phyloP scores from a whole-genome alignment of 1,140 invertebrate species.

The Antheraea mylitta region DNA sequence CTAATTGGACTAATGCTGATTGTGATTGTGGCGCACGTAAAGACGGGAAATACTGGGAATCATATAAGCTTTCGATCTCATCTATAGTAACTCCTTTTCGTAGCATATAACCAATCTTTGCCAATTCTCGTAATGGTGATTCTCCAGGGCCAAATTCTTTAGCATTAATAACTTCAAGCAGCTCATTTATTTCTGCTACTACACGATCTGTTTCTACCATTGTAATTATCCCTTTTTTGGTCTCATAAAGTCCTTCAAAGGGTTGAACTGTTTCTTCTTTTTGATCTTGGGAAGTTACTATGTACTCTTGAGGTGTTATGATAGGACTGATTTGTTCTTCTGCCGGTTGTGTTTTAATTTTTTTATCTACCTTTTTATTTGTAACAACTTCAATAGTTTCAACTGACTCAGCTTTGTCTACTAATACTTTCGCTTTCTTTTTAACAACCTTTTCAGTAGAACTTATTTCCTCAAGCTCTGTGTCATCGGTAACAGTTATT shows the following conservation, averaged over 20 bases:
- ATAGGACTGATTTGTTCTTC: conserved; percentile 76
- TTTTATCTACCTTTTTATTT: conserved; percentile 81
- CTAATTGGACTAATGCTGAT: conserved; percentile 88
- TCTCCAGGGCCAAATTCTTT: conserved; percentile 90
- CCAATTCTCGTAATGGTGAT: conserved; percentile 87
- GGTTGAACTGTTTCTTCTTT: conserved; percentile 80
- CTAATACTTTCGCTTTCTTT: conserved; percentile 76
- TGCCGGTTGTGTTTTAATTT: conserved; percentile 47
- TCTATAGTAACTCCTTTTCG: conserved; percentile 86
- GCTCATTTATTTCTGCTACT: conserved; percentile 85
- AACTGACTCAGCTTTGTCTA: conserved; percentile 81
- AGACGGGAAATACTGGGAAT: conserved; percentile 88
- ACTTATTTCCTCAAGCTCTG: conserved; percentile 40
- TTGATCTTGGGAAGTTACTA: conserved; percentile 80
- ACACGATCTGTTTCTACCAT: conserved; percentile 80
- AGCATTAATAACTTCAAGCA: conserved; percentile 85
- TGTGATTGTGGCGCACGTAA: conserved; percentile 88
- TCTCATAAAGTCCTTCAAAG: conserved; percentile 79
- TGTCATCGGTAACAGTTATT: conserved; percentile 32
- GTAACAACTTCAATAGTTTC: conserved; percentile 81
- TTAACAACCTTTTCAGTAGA: conserved; percentile 37
- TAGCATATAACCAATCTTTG: conserved; percentile 88
- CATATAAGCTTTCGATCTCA: conserved; percentile 88
- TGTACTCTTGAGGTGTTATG: conserved; percentile 79
- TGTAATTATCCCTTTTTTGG: conserved; percentile 80